phyloP scores from a whole-genome alignment of 2,888 invertebrate genomes.

The Epiblema foenella region DNA sequence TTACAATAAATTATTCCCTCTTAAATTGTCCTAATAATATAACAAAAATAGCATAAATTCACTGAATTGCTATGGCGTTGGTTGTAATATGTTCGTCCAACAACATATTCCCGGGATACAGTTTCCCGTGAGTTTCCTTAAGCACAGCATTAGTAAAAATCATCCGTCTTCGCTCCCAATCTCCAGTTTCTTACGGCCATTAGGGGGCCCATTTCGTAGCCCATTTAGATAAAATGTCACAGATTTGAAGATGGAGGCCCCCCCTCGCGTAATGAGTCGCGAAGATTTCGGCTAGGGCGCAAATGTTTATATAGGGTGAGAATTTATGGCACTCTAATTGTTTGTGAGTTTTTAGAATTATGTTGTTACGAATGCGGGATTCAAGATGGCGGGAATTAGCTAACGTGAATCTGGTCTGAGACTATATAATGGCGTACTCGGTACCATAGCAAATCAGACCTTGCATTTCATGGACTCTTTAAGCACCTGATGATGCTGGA shows the following conservation, averaged over 20 bases:
- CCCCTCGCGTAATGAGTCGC: conserved; percentile 79
- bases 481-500: too few species aligned
- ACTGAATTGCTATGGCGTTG: too few species aligned
- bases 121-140: background rate
- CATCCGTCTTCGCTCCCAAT: conserved; percentile 51
- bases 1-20: too few species aligned
- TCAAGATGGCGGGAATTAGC: background rate
- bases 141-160: conserved; percentile 35
- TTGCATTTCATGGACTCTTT: too few species aligned
- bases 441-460: too few species aligned
- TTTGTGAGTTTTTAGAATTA: conserved; percentile 53
- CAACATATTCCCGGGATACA: background rate
- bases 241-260: conserved; percentile 82
- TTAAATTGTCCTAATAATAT: too few species aligned
- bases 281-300: conserved; percentile 82
- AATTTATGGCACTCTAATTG: conserved; percentile 67
- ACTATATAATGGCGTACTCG: too few species aligned
- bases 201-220: conserved; percentile 82
- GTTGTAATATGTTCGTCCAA: background rate
- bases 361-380: conserved; percentile 37
- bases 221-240: conserved; percentile 85
- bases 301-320: conserved; percentile 83
- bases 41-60: too few species aligned
- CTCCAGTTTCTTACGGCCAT: conserved; percentile 81
- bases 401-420: too few species aligned